phyloP scores from a whole-genome alignment of 2,888 invertebrate genomes.

The Cyclophora albipunctata region DNA sequence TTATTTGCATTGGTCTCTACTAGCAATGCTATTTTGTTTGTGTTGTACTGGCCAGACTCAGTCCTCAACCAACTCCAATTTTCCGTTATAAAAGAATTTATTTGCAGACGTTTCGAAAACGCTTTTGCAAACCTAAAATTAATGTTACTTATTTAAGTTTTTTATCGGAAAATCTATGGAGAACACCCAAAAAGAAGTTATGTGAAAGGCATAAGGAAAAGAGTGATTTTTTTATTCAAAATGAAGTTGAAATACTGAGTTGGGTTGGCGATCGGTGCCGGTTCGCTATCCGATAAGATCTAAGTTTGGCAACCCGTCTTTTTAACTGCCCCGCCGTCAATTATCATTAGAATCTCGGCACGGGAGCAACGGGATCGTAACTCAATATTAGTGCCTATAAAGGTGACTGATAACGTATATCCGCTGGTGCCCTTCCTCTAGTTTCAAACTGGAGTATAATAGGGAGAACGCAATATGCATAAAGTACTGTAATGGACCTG shows the following conservation, averaged over 20 bases:
- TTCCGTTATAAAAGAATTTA: constrained; percentile 17
- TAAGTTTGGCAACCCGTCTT: constrained; percentile 60
- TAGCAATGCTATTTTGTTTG: constrained; percentile 23
- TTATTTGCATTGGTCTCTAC: constrained; percentile 33
- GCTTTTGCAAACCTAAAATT: constrained; percentile 15
- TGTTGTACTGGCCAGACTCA: constrained; percentile 16
- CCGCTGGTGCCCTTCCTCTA: constrained; percentile 37
- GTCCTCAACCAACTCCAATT: constrained; percentile 16
- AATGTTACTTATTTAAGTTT: constrained; percentile 14
- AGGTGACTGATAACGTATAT: constrained; percentile 64
- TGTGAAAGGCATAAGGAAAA: constrained; percentile 35
- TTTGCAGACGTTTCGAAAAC: constrained; percentile 19
- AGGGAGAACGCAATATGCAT: constrained; percentile 38
- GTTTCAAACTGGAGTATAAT: constrained; percentile 39
- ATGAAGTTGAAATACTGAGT: constrained; percentile 25
- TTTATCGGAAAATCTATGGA: constrained; percentile 12
- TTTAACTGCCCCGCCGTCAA: constrained; percentile 60
- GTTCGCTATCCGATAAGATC: constrained; percentile 39
- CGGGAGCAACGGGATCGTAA: constrained; percentile 45
- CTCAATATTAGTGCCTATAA: constrained; percentile 69
- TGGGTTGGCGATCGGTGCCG: constrained; percentile 22
- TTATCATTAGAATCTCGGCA: constrained; percentile 61
- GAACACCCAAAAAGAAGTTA: constrained; percentile 24
- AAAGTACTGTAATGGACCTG: constrained; percentile 19
- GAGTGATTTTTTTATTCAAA: constrained; percentile 32